Percentiles rank a stretch among this genome's conserved stretches.
phyloP scores from a whole-genome alignment of 2,888 invertebrate species.

The Zelleria hepariella region DNA sequence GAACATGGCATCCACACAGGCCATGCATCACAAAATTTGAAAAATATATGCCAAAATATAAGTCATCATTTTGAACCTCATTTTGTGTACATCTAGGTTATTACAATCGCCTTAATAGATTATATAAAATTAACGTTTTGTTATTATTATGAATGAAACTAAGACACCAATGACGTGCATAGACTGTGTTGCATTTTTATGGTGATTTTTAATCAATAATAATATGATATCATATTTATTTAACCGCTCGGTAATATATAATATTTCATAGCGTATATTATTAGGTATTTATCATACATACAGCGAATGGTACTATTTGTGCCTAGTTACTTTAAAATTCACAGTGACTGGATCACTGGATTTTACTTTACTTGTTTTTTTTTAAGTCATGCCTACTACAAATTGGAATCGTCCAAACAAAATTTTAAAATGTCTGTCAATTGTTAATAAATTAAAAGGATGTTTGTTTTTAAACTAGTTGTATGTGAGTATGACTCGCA shows the following conservation, averaged over 20 bases:
- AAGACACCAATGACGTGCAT: constrained; percentile 50
- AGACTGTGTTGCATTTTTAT: constrained; percentile 65
- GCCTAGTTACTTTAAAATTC: too few relatives aligned
- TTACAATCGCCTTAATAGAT: constrained; percentile 53
- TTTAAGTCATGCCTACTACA: background rate
- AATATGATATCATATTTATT: background rate
- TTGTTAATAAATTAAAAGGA: background rate
- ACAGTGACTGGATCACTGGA: background rate
- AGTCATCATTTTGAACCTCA: constrained; percentile 56
- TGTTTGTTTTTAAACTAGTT: constrained; percentile 2
- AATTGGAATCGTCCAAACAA: background rate
- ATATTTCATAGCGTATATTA: background rate
- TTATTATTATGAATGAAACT: constrained; percentile 28
- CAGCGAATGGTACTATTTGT: too few relatives aligned
- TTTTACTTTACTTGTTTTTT: constrained; percentile 25
- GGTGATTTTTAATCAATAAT: constrained; percentile 28
- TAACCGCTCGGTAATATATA: background rate
- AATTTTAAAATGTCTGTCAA: background rate
- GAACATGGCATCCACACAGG: constrained; percentile 8
- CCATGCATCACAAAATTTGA: constrained; percentile 7
- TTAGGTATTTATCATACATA: background rate
- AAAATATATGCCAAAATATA: constrained; percentile 11
- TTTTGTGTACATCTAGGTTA: constrained; percentile 51
- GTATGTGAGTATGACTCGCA: constrained; percentile 40
- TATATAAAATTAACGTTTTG: constrained; percentile 20